phyloP scores from a whole-genome alignment of 2,113 vertebrate species.

The Eublepharis macularius region DNA sequence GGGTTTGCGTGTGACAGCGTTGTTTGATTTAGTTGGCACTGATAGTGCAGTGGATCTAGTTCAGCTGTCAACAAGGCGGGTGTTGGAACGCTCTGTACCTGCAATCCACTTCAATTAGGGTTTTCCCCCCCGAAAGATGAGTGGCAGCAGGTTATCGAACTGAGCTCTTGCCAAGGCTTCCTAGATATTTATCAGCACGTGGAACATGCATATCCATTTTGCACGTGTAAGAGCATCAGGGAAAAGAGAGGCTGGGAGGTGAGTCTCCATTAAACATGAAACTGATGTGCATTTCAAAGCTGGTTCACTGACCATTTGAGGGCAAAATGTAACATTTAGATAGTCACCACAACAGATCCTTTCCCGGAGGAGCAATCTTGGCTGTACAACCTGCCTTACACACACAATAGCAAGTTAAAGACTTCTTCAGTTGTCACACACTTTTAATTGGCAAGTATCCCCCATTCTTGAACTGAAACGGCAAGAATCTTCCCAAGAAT shows the following conservation, averaged over 20 bases:
- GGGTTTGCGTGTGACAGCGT: not conserved
- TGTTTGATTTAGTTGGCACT: conserved; percentile 26
- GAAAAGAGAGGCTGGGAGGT: not conserved
- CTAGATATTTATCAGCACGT: conserved; percentile 20
- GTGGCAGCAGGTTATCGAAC: not conserved
- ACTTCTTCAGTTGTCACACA: not conserved
- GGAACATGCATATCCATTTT: not conserved
- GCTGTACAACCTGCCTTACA: not conserved
- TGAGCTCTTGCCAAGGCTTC: not conserved
- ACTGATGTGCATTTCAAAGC: not conserved
- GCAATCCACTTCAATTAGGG: not conserved
- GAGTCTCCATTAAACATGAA: not conserved
- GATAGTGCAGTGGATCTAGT: not conserved
- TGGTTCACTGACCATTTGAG: not conserved
- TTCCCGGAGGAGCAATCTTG: not conserved
- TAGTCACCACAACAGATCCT: not conserved
- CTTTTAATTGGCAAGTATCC: no score
- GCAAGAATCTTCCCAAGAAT: no score
- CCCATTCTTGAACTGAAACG: no score
- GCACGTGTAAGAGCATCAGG: not conserved
- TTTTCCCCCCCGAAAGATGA: no score
- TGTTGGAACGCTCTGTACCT: not conserved
- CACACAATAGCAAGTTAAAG: not conserved
- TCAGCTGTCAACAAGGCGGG: not conserved
- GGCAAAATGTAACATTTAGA: not conserved